Conservation (phyloP, 2,888 invertebrate genomes). For the Zonitis immaculata region DNA sequence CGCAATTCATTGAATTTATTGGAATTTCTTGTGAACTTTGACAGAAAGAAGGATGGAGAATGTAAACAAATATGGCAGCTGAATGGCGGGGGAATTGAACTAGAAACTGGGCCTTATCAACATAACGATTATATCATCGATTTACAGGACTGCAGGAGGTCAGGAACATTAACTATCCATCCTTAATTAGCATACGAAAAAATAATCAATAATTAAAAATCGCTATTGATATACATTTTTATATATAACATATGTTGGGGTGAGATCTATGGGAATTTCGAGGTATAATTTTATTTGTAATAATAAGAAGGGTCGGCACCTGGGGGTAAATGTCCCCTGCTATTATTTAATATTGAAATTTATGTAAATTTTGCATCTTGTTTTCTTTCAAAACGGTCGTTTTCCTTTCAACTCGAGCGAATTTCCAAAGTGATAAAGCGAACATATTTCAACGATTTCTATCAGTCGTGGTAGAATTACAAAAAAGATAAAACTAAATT, state of each 20-base stretch:
- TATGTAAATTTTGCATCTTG: not conserved
- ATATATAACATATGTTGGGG: not conserved
- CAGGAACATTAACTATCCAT: not conserved
- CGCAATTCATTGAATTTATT: not conserved
- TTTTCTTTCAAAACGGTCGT: not conserved
- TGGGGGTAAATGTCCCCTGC: not conserved
- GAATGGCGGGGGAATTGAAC: slow-evolving; percentile 34
- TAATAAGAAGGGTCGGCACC: not conserved
- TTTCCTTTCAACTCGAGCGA: not conserved
- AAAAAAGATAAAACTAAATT: too few relatives aligned
- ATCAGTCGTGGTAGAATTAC: too few relatives aligned
- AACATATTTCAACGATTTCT: not conserved
- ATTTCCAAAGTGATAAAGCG: not conserved
- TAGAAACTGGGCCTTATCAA: slow-evolving; percentile 15
- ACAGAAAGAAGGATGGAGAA: slow-evolving; percentile 34
- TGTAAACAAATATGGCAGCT: slow-evolving; percentile 42
- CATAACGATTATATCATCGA: not conserved
- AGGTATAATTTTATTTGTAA: not conserved
- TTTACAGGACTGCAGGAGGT: slow-evolving; percentile 20
- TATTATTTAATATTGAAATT: not conserved
- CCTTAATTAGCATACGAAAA: not conserved
- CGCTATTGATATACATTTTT: too few relatives aligned
- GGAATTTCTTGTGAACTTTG: slow-evolving; percentile 22
- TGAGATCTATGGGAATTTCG: not conserved
- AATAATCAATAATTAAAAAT: not conserved